Evolutionary conservation across 1,140 invertebrate species (phyloP), one percentile per base, ranked within the genome.

Genomic region (Trichoplusia ni): DNA sequence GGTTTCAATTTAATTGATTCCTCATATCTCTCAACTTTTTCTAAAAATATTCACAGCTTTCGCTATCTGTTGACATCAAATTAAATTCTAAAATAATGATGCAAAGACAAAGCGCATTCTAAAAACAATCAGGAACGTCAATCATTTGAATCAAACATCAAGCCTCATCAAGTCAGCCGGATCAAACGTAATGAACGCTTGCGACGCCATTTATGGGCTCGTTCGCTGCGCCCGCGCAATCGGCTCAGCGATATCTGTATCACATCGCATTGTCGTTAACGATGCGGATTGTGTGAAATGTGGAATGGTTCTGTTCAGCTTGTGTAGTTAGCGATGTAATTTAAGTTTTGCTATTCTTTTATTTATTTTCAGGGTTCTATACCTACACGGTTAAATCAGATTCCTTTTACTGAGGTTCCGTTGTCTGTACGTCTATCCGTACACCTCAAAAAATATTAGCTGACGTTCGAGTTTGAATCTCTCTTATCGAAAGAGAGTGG

Each of bases 261-360:
- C 77, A 70, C 66, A 77, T 77, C 67, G 67, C 62, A 67, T 77
- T 75, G 72, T 75, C 58, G 67, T 72, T 77, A 77, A 77, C 75
- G 72, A 77, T 68, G 54, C 62, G 44, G 44, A 47, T 47, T 47
- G 44, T 47, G 44, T 47, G 25, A 47, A 47, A 29, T 29, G 44
- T 47, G 25, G 25, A 47, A 47, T 25, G 44, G 25, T 47, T 29
- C 8, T 47, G 44, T 18, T 38, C 4, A 16, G 44, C 0, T 8
- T 23, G 11, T n/a, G 9, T 53, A 18, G 16, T 33, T 35, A 8
- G 27, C 18, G 27, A 31, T 2, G 29, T 14, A 27, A 19, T 51
- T 18, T 18, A 19, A 31, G 18, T n/a, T 35, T 18, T 35, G 11
- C 18, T 14, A 14, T n/a, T 47, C 9, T 13, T 19, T 27, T n/a